A percentile compares a stretch with the other conserved stretches of the same genome.
Evolutionary conservation across 2,113 vertebrate genomes (phyloP).

Genomic region (Empidonax alnorum): DNA sequence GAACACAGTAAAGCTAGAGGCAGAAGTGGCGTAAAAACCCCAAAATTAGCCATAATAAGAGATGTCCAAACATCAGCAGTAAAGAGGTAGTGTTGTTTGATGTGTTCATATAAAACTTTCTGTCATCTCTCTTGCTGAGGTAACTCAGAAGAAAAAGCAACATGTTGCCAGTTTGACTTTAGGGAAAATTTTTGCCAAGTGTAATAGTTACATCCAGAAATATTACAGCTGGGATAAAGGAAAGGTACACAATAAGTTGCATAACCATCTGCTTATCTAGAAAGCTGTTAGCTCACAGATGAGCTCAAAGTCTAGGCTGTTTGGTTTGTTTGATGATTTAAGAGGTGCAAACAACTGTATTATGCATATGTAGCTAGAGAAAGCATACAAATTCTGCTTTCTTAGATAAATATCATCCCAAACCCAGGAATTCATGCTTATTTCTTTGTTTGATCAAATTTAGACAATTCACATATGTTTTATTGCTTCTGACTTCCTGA

Average conservation of each 20-base stretch:
- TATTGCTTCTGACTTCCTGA: neutral
- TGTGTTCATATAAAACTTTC: neutral
- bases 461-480: neutral
- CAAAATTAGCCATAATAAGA: neutral
- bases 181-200: neutral
- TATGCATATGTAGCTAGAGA: neutral
- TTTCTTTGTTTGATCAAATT: neutral
- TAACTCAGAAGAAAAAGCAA: neutral
- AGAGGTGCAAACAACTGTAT: neutral
- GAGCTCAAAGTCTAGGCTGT: neutral
- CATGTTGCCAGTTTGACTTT: neutral
- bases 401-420: neutral
- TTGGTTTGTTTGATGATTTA: neutral
- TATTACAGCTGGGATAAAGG: neutral
- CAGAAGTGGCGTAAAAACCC: rapidly evolving
- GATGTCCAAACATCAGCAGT: neutral
- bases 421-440: rapidly evolving
- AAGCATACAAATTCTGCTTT: neutral
- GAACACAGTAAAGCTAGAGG: neutral
- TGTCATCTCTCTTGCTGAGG: neutral
- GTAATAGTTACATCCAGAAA: neutral
- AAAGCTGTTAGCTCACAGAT: neutral
- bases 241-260: neutral
- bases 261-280: neutral
- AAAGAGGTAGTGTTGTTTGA: neutral